A percentile compares a stretch with the other conserved stretches of the same genome.
phyloP scores from a whole-genome alignment of 1,140 invertebrate species.

The Lineus longissimus region DNA sequence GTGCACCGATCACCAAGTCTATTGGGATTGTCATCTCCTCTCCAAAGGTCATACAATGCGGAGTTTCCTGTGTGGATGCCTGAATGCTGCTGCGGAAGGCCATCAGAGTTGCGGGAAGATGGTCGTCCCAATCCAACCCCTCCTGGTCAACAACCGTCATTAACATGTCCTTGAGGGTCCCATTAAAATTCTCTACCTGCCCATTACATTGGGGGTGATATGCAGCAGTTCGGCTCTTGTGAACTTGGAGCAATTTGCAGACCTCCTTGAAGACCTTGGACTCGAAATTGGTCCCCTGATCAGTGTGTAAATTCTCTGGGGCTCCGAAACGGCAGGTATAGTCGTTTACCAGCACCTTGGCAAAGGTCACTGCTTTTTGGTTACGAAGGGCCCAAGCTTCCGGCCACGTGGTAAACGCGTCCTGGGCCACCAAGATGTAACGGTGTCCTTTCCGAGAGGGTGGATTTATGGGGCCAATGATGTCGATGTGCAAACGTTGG shows the following conservation, averaged over 20 bases:
- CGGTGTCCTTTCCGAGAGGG: too few relatives aligned
- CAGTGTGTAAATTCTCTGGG: slow-evolving; percentile 14
- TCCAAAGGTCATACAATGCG: too few relatives aligned
- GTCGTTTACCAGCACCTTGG: slow-evolving; percentile 12
- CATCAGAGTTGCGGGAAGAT: slow-evolving; percentile 20
- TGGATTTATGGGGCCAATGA: too few relatives aligned
- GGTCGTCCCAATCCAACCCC: slow-evolving; percentile 31
- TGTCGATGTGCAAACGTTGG: too few relatives aligned
- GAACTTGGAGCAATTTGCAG: slow-evolving; percentile 10
- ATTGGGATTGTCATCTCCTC: too few relatives aligned
- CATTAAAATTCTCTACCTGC: slow-evolving; percentile 24
- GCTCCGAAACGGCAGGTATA: slow-evolving; percentile 20
- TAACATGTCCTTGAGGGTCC: slow-evolving; percentile 26
- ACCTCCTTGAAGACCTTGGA: slow-evolving; percentile 21
- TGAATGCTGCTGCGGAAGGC: slow-evolving; percentile 9
- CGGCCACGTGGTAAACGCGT: too few relatives aligned
- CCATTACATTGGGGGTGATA: slow-evolving; percentile 36
- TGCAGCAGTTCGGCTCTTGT: slow-evolving; percentile 22
- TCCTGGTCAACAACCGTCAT: slow-evolving; percentile 23
- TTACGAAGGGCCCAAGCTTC: too few relatives aligned
- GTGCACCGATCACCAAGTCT: too few relatives aligned
- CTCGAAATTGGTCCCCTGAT: slow-evolving; percentile 25
- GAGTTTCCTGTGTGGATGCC: too few relatives aligned
- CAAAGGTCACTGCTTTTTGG: slow-evolving; percentile 18
- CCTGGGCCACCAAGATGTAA: too few relatives aligned